Base-by-base conservation (phyloP, 2,113 vertebrate species). In the Dipodomys stephensi region DNA sequence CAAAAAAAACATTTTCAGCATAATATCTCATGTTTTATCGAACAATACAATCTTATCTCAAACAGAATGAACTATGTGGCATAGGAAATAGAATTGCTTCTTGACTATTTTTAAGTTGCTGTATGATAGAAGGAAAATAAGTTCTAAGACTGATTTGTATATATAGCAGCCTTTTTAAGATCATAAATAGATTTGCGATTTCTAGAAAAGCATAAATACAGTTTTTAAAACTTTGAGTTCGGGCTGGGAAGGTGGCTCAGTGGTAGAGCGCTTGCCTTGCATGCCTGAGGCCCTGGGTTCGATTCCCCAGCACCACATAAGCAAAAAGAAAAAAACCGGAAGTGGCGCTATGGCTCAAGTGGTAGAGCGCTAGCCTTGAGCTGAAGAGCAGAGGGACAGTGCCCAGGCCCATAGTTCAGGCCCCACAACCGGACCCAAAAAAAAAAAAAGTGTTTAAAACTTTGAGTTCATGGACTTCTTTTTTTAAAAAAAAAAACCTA, bases 71-170 rank as follows among this genome's bases (percentile, higher is more conserved):
- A 80, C 19, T 82, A 9, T 89, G 19, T 89, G 35, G 32, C 9
- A 32, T 83, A 30, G 64, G 86, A 83, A 76, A 71, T 62, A 90
- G 35, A 89, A 80, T 85, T 94, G 20, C 22, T 93, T 67, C 78
- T 81, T 83, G 12, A 87, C 4, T 39, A 39, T 90, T 88, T 82
- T 82, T 74, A 77, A 87, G 32, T 85, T 89, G 44, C 3, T 71
- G 12, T 85, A 78, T 74, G 53, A 88, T 73, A 87, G 46, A 87
- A 79, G 13, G 25, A 72, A 90, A 46, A 46, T 76, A 62, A 65
- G 2, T 81, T 87, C 11, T 88, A 46, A 93, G 86, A 60, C 72
- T 39, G 39, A 39, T 39, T 39, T 39, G 5, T 39, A 39, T 39
- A 39, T 39, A 39, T 39, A 39, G 39, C 39, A 39, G 39, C 39